Percentiles rank a stretch among this genome's conserved stretches.
These are phyloP conservation scores for Synanthedon andrenaeformis DNA, from an alignment of 2,888 invertebrate species.

Conservation along the genomic window DNA sequence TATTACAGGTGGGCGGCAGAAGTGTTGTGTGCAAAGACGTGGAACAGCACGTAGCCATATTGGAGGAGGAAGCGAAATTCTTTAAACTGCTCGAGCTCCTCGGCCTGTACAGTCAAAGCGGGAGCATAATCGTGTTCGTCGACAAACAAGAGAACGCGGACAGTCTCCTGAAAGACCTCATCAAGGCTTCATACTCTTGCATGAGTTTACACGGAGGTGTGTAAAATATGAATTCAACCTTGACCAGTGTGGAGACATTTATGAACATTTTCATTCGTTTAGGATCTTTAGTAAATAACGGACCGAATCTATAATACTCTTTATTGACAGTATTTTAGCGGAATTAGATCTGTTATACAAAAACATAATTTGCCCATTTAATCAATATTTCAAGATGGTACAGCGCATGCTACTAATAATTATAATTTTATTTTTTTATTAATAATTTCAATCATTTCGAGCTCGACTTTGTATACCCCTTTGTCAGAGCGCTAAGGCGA, in stretches of 20 bases:
- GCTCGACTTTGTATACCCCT: no score
- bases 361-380: no score
- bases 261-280: no score
- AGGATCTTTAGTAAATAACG: no score
- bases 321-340: no score
- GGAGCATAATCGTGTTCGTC: slow-evolving; percentile 96
- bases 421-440: no score
- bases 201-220: slow-evolving; percentile 95
- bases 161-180: slow-evolving; percentile 89
- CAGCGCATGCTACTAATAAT: no score
- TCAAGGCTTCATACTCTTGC: slow-evolving; percentile 96
- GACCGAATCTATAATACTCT: no score
- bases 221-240: slow-evolving; percentile 9
- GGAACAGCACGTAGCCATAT: slow-evolving; percentile 91
- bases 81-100: slow-evolving; percentile 96
- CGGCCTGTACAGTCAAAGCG: slow-evolving; percentile 92
- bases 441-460: no score
- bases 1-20: slow-evolving; percentile 84
- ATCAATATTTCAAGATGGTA: no score
- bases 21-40: slow-evolving; percentile 98
- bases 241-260: not conserved
- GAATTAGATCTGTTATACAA: no score
- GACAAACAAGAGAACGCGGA: slow-evolving; percentile 99
- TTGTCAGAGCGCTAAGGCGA: no score
- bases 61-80: slow-evolving; percentile 98